phyloP scores from a whole-genome alignment of 2,797 vertebrate species.

The Centropyge bicolor region DNA sequence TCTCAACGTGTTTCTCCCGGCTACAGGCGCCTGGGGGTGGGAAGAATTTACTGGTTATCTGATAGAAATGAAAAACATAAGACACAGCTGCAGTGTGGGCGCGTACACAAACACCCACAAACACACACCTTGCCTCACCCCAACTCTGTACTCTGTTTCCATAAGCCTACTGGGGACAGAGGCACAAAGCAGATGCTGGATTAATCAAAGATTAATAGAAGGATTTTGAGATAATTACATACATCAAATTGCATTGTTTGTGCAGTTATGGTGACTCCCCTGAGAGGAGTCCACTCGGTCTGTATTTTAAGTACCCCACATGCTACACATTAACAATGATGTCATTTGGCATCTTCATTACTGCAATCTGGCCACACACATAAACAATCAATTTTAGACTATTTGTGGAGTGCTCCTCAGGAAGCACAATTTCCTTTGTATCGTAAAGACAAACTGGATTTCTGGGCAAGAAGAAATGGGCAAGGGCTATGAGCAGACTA shows the following conservation, averaged over 20 bases:
- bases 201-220: conserved; percentile 84
- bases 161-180: conserved; percentile 48
- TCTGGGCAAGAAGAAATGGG: not conserved
- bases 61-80: conserved; percentile 43
- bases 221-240: conserved; percentile 82
- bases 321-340: conserved; percentile 62
- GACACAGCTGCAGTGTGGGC: conserved; percentile 32
- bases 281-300: conserved; percentile 69
- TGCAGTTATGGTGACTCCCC: conserved; percentile 68
- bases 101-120: conserved; percentile 34
- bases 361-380: conserved; percentile 53
- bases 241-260: conserved; percentile 83
- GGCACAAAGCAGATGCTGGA: conserved; percentile 77
- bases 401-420: conserved; percentile 13
- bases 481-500: not conserved
- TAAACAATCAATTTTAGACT: conserved; percentile 39
- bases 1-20: conserved; percentile 66
- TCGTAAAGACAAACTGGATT: not conserved
- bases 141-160: conserved; percentile 47
- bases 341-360: conserved; percentile 64
- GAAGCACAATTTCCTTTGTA: conserved; percentile 3
- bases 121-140: conserved; percentile 43
- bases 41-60: conserved; percentile 50
- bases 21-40: conserved; percentile 54
- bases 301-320: conserved; percentile 75